These are phyloP conservation scores for Heteronetta atricapilla DNA, from an alignment of 2,113 vertebrate genomes.

Conservation along the genomic window DNA sequence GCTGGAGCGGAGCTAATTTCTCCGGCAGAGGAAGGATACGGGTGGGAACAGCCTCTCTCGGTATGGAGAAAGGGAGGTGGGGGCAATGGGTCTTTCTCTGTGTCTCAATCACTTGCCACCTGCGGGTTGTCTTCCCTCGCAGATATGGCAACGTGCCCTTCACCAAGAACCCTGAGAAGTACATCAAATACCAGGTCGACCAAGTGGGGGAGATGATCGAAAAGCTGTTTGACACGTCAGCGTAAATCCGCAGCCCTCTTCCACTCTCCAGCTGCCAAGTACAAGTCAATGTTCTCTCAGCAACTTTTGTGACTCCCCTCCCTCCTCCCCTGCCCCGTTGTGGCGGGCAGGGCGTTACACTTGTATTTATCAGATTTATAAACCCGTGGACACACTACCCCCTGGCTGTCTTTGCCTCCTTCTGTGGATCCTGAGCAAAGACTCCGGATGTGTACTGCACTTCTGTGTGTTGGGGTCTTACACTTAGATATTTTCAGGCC, in stretches of 20 bases:
- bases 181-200: conserved; percentile 92
- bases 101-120: not conserved
- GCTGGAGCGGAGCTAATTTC: not conserved
- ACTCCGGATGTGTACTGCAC: not conserved
- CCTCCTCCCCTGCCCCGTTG: conserved; percentile 29
- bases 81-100: not conserved
- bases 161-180: conserved; percentile 97
- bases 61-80: not conserved
- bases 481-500: not conserved
- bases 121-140: not conserved
- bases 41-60: not conserved
- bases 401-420: not conserved
- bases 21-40: not conserved
- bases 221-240: conserved; percentile 94
- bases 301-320: not conserved
- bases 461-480: not conserved
- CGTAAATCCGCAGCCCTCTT: conserved; percentile 61
- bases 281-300: not conserved
- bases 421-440: not conserved
- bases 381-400: conserved; percentile 54
- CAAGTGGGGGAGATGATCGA: conserved; percentile 97
- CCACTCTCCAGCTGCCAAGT: not conserved
- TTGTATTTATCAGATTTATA: conserved; percentile 70
- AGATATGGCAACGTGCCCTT: conserved; percentile 91
- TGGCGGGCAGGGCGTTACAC: conserved; percentile 42